Percentiles rank a stretch among this genome's conserved stretches.
These are phyloP conservation scores for Ophiothrix spiculata DNA, from an alignment of 35 echinoderm and acorn worm genomes.

Conservation along the genomic window DNA sequence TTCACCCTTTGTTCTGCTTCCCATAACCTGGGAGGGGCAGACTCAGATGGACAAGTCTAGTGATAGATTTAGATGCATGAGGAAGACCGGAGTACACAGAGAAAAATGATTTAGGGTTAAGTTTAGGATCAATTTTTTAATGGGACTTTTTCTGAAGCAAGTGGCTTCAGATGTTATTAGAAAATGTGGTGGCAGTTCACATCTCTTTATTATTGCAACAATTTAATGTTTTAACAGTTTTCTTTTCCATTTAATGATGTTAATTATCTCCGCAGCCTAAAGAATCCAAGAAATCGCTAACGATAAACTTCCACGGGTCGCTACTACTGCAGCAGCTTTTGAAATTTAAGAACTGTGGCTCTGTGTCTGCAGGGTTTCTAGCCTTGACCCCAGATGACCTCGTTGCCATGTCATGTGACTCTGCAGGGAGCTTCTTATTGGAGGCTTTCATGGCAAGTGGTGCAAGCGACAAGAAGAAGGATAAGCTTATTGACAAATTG, in stretches of 20 bases:
- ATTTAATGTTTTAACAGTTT: too few relatives aligned
- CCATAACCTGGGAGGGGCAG: too few relatives aligned
- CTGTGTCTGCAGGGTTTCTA: slow-evolving; percentile 46
- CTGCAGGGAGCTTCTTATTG: slow-evolving; percentile 50
- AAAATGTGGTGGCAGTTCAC: too few relatives aligned
- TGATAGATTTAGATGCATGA: too few relatives aligned
- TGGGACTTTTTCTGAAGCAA: too few relatives aligned
- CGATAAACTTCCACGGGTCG: slow-evolving; percentile 56
- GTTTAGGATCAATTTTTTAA: too few relatives aligned
- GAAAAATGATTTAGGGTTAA: too few relatives aligned
- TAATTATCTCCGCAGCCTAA: background rate
- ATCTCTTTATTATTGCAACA: too few relatives aligned
- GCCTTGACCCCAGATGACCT: slow-evolving; percentile 35
- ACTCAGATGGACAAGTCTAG: too few relatives aligned
- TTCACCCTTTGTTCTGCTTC: too few relatives aligned
- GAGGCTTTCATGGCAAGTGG: slow-evolving; percentile 56
- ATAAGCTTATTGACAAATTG: slow-evolving; percentile 41
- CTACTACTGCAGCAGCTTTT: slow-evolving; percentile 64
- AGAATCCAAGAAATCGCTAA: background rate
- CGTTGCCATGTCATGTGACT: slow-evolving; percentile 39
- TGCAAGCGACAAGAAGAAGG: slow-evolving; percentile 56
- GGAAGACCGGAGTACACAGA: too few relatives aligned
- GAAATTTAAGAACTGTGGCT: slow-evolving; percentile 57
- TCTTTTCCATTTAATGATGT: background rate
- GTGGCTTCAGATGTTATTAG: too few relatives aligned